Percentiles rank a stretch among this genome's conserved stretches.
These are phyloP conservation scores for Nipponia nippon DNA, from an alignment of 2,113 vertebrate species.

Conservation along the genomic window DNA sequence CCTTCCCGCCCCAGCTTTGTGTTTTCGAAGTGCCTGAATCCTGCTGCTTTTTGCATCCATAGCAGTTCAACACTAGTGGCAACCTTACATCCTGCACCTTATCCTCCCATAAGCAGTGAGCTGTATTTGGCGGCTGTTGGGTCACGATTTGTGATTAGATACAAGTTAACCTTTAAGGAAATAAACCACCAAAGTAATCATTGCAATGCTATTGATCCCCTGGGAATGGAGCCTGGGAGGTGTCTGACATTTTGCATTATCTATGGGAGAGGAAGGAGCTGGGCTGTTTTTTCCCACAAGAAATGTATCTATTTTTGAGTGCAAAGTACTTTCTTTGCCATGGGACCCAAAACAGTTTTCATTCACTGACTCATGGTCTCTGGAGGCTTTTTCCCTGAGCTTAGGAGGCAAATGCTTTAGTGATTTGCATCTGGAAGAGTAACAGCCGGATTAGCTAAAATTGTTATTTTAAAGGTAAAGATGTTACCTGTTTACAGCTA, in stretches of 20 bases:
- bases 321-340: slow-evolving; percentile 28
- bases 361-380: slow-evolving; percentile 40
- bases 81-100: background rate
- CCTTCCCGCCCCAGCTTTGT: background rate
- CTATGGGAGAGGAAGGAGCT: slow-evolving; percentile 47
- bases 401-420: background rate
- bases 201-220: slow-evolving; percentile 1
- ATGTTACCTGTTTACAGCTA: background rate
- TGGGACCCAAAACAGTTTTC: slow-evolving; percentile 51
- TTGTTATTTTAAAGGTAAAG: slow-evolving; percentile 1
- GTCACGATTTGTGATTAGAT: background rate
- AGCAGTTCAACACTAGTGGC: background rate
- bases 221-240: slow-evolving; percentile 18
- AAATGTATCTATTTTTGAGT: slow-evolving; percentile 64
- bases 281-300: slow-evolving; percentile 52
- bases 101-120: background rate
- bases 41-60: background rate
- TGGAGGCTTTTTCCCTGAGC: slow-evolving; percentile 37
- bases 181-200: background rate
- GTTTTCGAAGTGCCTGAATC: background rate
- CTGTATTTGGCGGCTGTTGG: background rate
- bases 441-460: background rate
- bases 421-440: background rate
- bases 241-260: slow-evolving; percentile 39
- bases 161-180: background rate